These are phyloP conservation scores for Crematogaster levior DNA, from an alignment of 2,888 invertebrate species.

Conservation along the genomic window DNA sequence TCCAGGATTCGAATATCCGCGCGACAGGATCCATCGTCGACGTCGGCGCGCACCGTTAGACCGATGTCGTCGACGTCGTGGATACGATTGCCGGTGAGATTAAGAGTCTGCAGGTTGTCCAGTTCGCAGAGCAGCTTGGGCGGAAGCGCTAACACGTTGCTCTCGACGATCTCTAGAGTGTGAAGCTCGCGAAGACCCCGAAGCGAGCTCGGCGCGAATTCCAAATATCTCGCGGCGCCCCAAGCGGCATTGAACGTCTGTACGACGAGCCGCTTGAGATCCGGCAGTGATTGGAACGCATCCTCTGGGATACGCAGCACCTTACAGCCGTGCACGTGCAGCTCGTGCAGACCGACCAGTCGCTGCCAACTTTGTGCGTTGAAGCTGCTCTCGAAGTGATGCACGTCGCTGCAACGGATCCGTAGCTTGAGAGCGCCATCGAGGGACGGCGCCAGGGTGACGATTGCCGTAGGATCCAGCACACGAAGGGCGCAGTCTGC, in stretches of 20 bases:
- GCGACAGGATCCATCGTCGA: conserved; percentile 82
- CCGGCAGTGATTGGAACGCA: conserved; percentile 92
- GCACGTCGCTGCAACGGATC: conserved; percentile 92
- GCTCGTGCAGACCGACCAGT: conserved; percentile 91
- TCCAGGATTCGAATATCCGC: conserved; percentile 92
- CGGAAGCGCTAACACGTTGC: conserved; percentile 93
- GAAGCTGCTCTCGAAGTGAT: conserved; percentile 93
- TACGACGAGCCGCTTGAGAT: conserved; percentile 92
- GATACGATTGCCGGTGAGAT: conserved; percentile 94
- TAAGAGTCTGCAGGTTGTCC: conserved; percentile 92
- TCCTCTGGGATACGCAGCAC: conserved; percentile 91
- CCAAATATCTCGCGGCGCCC: conserved; percentile 91
- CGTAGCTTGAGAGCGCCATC: conserved; percentile 91
- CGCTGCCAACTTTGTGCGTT: conserved; percentile 91
- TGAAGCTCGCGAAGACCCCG: conserved; percentile 93
- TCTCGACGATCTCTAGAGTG: conserved; percentile 92
- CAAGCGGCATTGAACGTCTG: conserved; percentile 94
- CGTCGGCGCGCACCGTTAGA: conserved; percentile 82
- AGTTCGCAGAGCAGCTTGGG: conserved; percentile 93
- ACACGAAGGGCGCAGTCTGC: conserved; percentile 87
- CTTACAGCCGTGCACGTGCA: conserved; percentile 93
- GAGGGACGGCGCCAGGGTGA: conserved; percentile 86
- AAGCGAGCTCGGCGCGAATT: conserved; percentile 90
- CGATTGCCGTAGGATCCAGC: conserved; percentile 86
- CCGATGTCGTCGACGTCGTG: conserved; percentile 92